A percentile compares a stretch with the other conserved stretches of the same genome.
Evolutionary conservation across 2,888 invertebrate genomes (phyloP).

Genomic region (Helicoverpa assulta): DNA sequence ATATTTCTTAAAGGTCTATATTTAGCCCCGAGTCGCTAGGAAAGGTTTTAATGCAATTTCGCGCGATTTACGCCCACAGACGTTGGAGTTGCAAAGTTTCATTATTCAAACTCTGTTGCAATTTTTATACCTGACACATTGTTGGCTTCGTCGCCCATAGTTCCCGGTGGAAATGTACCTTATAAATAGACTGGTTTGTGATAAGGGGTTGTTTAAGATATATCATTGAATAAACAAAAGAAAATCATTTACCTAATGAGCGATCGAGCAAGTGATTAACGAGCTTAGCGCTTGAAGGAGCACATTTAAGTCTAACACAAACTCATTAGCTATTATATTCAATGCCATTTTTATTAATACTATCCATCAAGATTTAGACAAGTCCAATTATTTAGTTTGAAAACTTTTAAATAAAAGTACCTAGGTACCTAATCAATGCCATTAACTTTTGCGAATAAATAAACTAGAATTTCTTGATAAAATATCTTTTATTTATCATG

Average conservation of each 20-base stretch:
- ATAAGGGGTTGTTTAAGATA: neutral
- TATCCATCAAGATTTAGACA: constrained; percentile 1
- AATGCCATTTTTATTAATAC: neutral
- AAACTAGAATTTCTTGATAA: neutral
- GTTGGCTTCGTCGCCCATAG: constrained; percentile 19
- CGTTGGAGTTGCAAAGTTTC: constrained; percentile 16
- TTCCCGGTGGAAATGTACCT: neutral
- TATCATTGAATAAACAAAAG: neutral
- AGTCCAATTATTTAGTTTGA: neutral
- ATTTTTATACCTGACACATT: constrained; percentile 39
- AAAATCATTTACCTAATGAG: neutral
- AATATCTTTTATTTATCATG: constrained; percentile 12
- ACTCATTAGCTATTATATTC: neutral
- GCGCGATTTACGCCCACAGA: constrained; percentile 23
- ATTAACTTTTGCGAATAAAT: constrained; percentile 14
- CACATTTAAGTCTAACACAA: neutral
- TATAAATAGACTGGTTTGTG: constrained; percentile 5
- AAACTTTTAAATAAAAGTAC: constrained; percentile 5
- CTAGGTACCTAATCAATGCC: neutral
- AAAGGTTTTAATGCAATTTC: constrained; percentile 25
- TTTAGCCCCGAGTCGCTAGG: neutral
- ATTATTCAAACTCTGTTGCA: constrained; percentile 42
- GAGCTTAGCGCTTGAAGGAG: neutral
- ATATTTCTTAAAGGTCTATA: constrained; percentile 1
- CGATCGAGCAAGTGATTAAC: neutral